Percentiles rank a stretch among this genome's conserved stretches.
Evolutionary conservation across 2,113 vertebrate species (phyloP).

Genomic region (Rhinolophus sinicus): DNA sequence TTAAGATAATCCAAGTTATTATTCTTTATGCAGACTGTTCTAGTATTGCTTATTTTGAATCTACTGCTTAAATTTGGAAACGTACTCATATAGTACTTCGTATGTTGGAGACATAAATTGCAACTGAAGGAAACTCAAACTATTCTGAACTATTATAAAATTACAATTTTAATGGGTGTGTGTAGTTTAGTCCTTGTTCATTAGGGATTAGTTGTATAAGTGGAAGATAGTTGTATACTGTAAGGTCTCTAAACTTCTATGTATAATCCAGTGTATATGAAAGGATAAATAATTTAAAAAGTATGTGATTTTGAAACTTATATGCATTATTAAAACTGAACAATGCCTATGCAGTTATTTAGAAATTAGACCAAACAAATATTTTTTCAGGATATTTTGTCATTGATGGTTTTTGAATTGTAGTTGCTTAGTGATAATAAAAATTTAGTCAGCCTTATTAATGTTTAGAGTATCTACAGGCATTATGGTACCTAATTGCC

Average conservation of each 20-base stretch:
- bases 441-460: background rate
- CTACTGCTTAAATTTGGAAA: background rate
- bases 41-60: background rate
- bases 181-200: background rate
- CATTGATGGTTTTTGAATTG: background rate
- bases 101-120: background rate
- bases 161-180: background rate
- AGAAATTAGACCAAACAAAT: background rate
- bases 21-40: background rate
- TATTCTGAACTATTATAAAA: slow-evolving; percentile 6
- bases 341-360: background rate
- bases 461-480: background rate
- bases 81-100: background rate
- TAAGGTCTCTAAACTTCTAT: background rate
- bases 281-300: background rate
- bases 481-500: background rate
- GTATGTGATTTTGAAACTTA: background rate
- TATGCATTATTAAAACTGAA: background rate
- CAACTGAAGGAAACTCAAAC: background rate
- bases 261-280: background rate
- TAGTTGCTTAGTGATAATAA: background rate
- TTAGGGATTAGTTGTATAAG: background rate
- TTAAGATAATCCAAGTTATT: background rate
- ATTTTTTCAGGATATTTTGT: background rate
- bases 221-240: background rate